phyloP scores from a whole-genome alignment of 2,113 vertebrate genomes.

The Ploceus nigricollis region DNA sequence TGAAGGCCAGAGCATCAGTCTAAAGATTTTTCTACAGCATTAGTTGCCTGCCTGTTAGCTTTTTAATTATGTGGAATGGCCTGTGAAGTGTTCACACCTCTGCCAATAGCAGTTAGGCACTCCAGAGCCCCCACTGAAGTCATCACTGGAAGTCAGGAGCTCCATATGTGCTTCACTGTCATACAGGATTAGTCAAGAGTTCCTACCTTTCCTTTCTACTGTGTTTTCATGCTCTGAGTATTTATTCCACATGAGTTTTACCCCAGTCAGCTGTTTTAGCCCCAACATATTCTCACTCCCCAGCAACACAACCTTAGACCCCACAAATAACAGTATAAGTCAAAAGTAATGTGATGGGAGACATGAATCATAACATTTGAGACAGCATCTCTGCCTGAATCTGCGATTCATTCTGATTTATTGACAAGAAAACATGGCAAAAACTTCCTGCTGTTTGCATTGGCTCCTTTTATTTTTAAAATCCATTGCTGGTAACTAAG shows the following conservation, averaged over 20 bases:
- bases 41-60: not conserved
- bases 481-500: not conserved
- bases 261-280: not conserved
- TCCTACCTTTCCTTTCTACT: not conserved
- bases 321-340: not conserved
- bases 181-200: not conserved
- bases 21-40: not conserved
- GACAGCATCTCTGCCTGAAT: not conserved
- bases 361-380: not conserved
- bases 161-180: not conserved
- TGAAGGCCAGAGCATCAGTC: not conserved
- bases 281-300: not conserved
- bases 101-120: not conserved
- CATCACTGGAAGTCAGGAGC: not conserved
- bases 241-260: not conserved
- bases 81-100: not conserved
- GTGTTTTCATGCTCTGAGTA: not conserved
- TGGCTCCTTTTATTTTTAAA: not conserved
- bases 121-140: not conserved
- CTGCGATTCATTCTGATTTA: slow-evolving; percentile 21
- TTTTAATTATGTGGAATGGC: not conserved
- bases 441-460: slow-evolving; percentile 9
- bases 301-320: not conserved
- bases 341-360: not conserved
- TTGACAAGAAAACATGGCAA: not conserved